Percentiles rank a stretch among this genome's conserved stretches.
Evolutionary conservation across 1,140 invertebrate species (phyloP).

Genomic region (Drosophila orena): DNA sequence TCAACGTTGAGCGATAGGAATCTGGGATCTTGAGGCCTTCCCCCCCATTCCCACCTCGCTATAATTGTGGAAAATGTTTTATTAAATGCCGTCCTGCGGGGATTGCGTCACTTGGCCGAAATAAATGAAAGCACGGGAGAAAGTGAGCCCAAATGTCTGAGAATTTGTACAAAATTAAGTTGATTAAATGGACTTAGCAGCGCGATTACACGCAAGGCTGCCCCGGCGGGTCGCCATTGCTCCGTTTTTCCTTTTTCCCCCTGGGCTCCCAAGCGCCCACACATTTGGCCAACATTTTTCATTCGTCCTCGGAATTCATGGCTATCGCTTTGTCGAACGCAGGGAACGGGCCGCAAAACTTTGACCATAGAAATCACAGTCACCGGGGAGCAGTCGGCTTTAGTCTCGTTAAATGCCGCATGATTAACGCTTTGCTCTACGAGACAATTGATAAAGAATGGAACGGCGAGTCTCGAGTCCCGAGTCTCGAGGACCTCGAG

Average conservation of each 20-base stretch:
- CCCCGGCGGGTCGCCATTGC: conserved; percentile 9
- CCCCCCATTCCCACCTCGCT: conserved; percentile 1
- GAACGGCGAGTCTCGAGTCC: conserved; percentile 11
- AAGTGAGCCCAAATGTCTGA: conserved; percentile 63
- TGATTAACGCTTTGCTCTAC: conserved; percentile 76
- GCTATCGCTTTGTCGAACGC: conserved; percentile 51
- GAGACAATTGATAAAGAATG: conserved; percentile 77
- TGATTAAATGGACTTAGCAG: conserved; percentile 82
- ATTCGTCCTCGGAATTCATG: conserved; percentile 58
- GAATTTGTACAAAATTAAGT: conserved; percentile 83
- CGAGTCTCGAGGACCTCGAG: conserved; percentile 6
- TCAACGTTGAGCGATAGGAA: conserved; percentile 67
- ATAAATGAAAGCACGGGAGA: conserved; percentile 23
- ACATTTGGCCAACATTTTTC: conserved; percentile 60
- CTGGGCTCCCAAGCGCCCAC: conserved; percentile 33
- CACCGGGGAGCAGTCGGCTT: conserved; percentile 63
- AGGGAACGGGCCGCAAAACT: conserved; percentile 46
- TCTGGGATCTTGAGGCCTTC: conserved; percentile 19
- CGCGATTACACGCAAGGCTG: conserved; percentile 77
- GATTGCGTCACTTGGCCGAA: conserved; percentile 54
- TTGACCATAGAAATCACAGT: conserved; percentile 73
- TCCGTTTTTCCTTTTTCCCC: conserved; percentile 22
- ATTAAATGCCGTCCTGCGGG: conserved; percentile 64
- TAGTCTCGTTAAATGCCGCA: conserved; percentile 73
- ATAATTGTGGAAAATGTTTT: conserved; percentile 66